A percentile compares a stretch with the other conserved stretches of the same genome.
These are phyloP conservation scores for Toxotes chatareus DNA, from an alignment of 2,113 vertebrate species.

Conservation along the genomic window DNA sequence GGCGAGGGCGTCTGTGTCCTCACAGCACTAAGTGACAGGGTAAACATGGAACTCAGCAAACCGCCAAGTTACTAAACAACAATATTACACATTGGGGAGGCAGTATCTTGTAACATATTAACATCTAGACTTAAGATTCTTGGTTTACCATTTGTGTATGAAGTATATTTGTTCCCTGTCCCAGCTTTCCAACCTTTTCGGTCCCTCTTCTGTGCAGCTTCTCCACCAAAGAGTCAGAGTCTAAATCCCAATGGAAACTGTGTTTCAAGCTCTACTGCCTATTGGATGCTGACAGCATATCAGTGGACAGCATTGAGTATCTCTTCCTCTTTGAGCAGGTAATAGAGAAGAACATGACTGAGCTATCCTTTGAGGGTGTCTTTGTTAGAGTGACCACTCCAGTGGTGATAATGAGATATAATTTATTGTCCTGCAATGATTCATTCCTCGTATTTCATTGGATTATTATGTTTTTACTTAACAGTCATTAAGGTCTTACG, in stretches of 20 bases:
- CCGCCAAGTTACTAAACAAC: slow-evolving; percentile 39
- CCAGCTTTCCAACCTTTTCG: slow-evolving; percentile 24
- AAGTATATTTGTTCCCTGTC: not conserved
- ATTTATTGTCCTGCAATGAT: slow-evolving; percentile 51
- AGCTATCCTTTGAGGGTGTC: slow-evolving; percentile 4
- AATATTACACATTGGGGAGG: slow-evolving; percentile 14
- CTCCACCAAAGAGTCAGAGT: slow-evolving; percentile 83
- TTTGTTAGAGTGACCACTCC: slow-evolving; percentile 10
- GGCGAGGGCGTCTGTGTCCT: slow-evolving; percentile 36
- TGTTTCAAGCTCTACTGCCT: slow-evolving; percentile 95
- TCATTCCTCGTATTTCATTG: slow-evolving; percentile 56
- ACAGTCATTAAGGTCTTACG: slow-evolving; percentile 58
- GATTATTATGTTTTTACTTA: slow-evolving; percentile 47
- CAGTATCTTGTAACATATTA: slow-evolving; percentile 43
- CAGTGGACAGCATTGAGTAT: slow-evolving; percentile 90
- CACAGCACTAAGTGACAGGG: slow-evolving; percentile 23
- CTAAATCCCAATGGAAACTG: slow-evolving; percentile 85
- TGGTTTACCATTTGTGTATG: not conserved
- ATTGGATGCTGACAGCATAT: slow-evolving; percentile 90
- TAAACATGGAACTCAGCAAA: slow-evolving; percentile 51
- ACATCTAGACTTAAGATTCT: slow-evolving; percentile 14
- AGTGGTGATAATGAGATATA: slow-evolving; percentile 28
- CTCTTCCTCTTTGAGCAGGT: slow-evolving; percentile 96
- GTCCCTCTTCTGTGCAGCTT: slow-evolving; percentile 75
- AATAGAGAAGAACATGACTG: slow-evolving; percentile 45